Conservation (phyloP, 2,888 invertebrate genomes). For the Caenorhabditis sp. region DNA sequence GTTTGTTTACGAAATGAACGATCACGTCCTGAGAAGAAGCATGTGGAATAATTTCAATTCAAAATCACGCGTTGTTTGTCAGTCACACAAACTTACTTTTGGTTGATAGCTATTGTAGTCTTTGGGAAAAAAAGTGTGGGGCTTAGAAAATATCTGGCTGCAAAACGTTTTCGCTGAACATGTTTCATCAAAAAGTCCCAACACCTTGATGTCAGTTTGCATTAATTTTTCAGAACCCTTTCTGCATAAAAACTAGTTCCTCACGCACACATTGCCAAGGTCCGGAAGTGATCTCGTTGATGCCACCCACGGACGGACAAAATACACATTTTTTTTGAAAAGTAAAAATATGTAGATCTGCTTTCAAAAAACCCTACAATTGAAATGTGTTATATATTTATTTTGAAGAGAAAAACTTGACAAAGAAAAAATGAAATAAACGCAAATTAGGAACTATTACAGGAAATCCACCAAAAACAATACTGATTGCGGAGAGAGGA, state of each 20-base stretch:
- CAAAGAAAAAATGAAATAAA: too few relatives aligned
- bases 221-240: conserved; percentile 48
- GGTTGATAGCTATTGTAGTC: too few relatives aligned
- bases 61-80: conserved; percentile 6
- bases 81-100: too few relatives aligned
- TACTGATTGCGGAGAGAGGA: not conserved
- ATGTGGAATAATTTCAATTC: not conserved
- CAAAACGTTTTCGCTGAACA: conserved; percentile 8
- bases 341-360: too few relatives aligned
- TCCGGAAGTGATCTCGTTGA: conserved; percentile 21
- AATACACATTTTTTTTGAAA: not conserved
- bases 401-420: too few relatives aligned
- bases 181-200: conserved; percentile 10
- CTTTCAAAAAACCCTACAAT: not conserved
- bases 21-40: not conserved
- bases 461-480: too few relatives aligned
- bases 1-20: conserved; percentile 26
- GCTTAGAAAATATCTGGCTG: not conserved
- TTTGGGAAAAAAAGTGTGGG: not conserved
- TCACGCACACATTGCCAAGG: conserved; percentile 43
- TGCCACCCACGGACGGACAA: conserved; percentile 1
- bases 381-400: too few relatives aligned
- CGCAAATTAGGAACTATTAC: too few relatives aligned
- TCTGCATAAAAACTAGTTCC: conserved; percentile 51
- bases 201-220: conserved; percentile 43